Evolutionary conservation across 2,888 invertebrate species (phyloP).

Genomic region (Dioctria rufipes): DNA sequence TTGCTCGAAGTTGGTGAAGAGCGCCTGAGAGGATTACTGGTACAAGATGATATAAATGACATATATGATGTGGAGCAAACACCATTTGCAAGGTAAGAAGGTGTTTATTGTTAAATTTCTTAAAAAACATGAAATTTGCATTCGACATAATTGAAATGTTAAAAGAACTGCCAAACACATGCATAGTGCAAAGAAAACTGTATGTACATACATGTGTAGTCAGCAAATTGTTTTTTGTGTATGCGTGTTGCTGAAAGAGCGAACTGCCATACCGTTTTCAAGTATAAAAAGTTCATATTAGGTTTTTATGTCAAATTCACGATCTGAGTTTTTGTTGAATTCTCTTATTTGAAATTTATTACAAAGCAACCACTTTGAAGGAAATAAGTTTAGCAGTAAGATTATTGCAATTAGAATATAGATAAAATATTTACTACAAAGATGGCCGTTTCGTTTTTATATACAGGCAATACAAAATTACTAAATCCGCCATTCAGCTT

Average conservation of each 20-base stretch:
- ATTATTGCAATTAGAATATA: too few relatives aligned
- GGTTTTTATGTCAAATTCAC: background rate
- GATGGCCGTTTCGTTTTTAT: background rate
- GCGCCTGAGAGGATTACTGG: conserved; percentile 78
- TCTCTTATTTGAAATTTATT: background rate
- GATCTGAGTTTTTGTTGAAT: background rate
- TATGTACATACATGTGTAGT: background rate
- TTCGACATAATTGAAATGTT: background rate
- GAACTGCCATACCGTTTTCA: conserved; percentile 50
- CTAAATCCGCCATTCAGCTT: conserved; percentile 38
- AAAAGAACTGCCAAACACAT: background rate
- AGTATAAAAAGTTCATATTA: background rate
- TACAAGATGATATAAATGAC: conserved; percentile 82
- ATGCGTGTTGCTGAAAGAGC: conserved; percentile 6
- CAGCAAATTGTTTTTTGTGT: conserved; percentile 5
- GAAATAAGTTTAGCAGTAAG: too few relatives aligned
- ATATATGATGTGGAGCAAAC: conserved; percentile 87
- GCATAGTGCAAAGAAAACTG: background rate
- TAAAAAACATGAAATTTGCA: conserved; percentile 35
- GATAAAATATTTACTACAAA: background rate
- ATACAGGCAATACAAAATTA: background rate
- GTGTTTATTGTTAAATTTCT: background rate
- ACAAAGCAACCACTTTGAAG: too few relatives aligned
- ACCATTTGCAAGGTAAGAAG: conserved; percentile 85
- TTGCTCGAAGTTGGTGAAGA: conserved; percentile 81